phyloP scores from a whole-genome alignment of 2,797 vertebrate genomes.

The Todus mexicanus region DNA sequence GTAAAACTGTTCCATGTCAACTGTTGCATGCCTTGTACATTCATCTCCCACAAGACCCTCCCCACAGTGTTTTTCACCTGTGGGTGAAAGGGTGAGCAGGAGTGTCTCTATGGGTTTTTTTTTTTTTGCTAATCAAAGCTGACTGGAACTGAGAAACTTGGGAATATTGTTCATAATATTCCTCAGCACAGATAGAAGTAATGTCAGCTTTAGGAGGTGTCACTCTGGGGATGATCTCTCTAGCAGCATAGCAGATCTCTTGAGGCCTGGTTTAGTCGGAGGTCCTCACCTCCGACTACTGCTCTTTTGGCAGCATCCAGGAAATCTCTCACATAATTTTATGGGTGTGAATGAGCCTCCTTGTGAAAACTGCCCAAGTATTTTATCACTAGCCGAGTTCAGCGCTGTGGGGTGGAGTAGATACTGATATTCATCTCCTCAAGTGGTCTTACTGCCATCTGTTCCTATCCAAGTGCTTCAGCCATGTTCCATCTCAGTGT shows the following conservation, averaged over 20 bases:
- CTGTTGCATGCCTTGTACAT: no score
- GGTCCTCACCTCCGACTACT: not conserved
- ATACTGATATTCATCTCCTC: slow-evolving; percentile 35
- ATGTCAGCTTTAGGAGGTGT: not conserved
- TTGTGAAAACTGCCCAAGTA: slow-evolving; percentile 3
- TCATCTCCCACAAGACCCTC: not conserved
- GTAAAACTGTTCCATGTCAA: not conserved
- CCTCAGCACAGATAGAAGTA: not conserved
- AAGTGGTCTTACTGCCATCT: slow-evolving; percentile 39
- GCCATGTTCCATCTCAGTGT: not conserved
- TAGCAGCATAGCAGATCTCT: not conserved
- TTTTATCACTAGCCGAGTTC: slow-evolving; percentile 15
- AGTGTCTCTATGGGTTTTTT: not conserved
- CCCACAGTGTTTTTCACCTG: not conserved
- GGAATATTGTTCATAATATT: not conserved
- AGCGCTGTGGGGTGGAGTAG: not conserved
- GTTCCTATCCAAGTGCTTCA: slow-evolving; percentile 30
- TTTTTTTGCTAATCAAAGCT: not conserved
- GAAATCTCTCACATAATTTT: not conserved
- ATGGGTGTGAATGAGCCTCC: not conserved
- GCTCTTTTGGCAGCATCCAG: not conserved
- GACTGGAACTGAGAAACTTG: not conserved
- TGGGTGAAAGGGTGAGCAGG: not conserved
- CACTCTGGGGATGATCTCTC: not conserved
- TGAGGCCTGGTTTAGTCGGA: not conserved